Base-by-base conservation (phyloP, 2,888 invertebrate species). In the Gastrophysa polygoni region DNA sequence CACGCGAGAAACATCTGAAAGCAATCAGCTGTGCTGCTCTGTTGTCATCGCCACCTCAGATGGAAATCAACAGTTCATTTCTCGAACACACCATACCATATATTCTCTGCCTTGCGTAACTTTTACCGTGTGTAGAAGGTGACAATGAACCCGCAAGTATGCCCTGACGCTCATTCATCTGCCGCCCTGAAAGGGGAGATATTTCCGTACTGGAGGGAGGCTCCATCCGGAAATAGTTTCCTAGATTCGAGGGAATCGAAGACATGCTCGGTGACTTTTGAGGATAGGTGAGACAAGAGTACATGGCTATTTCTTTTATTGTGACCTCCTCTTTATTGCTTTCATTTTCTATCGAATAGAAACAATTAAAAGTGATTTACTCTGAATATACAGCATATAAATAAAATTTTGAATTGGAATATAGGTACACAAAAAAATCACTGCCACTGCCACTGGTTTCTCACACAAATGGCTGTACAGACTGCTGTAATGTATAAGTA, bases 61-160 rank as follows among this genome's bases (percentile, higher is more conserved):
- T 38, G 38, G 38, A 38, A 38, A 38, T 38, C 38, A 38, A 38
- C 38, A 38, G 38, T 38, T 38, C 14, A 38, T 38, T 38, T 38
- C 14, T 38, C 38, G 38, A 38, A 38, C 38, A 38, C 38, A 38
- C 38, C 11, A 38, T 38, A 14, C 11, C 38, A n/a, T n/a, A n/a
- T n/a, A n/a, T n/a, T n/a, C 38, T 38, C 14, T 54, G 43, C 20
- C 21, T 14, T 29, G 14, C 11, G 52, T 24, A 52, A 24, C 43
- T n/a, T 43, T 1, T 18, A 16, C 24, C 24, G 3, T 24, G 38
- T 44, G 38, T 24, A 18, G 10, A 17, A 0, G 43, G 63, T 68
- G 70, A 70, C 71, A 72, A 70, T 72, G 72, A 72, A 72, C 72
- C 63, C 70, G 49, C 67, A 72, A 71, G 72, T 70, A 70, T 72